Conservation (phyloP, 2,888 invertebrate genomes). For the Chymomyza procnemis region DNA sequence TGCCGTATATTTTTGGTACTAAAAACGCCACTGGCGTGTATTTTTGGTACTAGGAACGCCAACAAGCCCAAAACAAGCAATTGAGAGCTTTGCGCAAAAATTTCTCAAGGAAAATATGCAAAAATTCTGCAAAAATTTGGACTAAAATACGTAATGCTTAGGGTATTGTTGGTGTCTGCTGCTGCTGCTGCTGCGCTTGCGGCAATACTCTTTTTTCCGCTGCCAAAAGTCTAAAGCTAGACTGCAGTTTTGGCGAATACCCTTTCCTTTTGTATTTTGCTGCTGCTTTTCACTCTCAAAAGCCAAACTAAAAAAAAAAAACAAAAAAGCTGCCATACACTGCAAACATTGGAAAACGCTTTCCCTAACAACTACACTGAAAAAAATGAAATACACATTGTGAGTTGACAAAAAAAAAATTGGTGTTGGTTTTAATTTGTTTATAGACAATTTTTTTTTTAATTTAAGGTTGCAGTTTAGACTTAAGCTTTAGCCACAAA, state of each 20-base stretch:
- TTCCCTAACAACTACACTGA: neutral
- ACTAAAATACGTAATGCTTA: neutral
- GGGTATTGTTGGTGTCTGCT: conserved; percentile 43
- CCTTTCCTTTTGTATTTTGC: conserved; percentile 60
- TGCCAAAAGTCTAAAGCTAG: conserved; percentile 7
- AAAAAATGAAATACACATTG: neutral
- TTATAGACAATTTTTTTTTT: conserved; percentile 13
- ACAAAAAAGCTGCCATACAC: conserved; percentile 32
- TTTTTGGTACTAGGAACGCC: neutral
- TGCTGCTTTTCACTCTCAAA: conserved; percentile 13
- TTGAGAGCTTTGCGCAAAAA: neutral
- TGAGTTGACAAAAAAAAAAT: conserved; percentile 20
- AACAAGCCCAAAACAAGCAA: neutral
- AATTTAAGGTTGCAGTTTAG: conserved; percentile 61
- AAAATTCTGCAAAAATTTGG: neutral
- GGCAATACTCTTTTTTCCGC: conserved; percentile 20
- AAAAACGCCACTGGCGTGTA: neutral
- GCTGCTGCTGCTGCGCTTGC: too few relatives aligned
- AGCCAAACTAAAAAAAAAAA: too few relatives aligned
- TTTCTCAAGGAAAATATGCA: neutral
- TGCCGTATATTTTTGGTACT: neutral
- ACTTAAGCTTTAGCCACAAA: conserved; percentile 45
- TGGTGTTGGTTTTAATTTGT: conserved; percentile 58
- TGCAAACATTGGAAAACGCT: conserved; percentile 41
- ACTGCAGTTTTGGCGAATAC: too few relatives aligned